phyloP scores from a whole-genome alignment of 2,797 vertebrate genomes.

The Gallirallus australis region DNA sequence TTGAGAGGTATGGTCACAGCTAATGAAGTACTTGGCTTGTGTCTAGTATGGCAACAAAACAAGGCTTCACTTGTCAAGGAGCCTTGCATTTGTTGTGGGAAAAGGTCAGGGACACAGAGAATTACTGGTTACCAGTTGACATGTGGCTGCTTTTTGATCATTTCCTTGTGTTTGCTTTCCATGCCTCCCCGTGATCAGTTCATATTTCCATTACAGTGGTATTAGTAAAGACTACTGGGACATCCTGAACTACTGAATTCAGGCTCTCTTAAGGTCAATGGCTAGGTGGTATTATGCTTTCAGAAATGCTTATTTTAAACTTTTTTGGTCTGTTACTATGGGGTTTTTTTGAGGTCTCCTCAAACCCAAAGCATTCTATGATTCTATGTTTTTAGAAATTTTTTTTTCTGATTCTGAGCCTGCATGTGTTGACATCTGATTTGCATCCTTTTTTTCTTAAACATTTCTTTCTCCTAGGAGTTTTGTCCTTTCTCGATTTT shows the following conservation, averaged over 20 bases:
- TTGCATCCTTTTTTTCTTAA: background rate
- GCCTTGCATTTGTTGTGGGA: background rate
- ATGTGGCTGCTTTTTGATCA: background rate
- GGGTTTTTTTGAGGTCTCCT: no score
- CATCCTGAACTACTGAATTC: background rate
- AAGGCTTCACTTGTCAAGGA: background rate
- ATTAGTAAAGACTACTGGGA: background rate
- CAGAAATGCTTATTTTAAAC: background rate
- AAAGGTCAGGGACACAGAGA: background rate
- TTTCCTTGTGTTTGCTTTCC: slow-evolving; percentile 13
- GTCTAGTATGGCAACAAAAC: background rate
- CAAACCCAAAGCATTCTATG: no score
- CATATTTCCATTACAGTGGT: background rate
- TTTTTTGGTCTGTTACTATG: background rate
- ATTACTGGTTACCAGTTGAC: background rate
- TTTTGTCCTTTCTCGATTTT: background rate
- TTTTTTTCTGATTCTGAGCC: background rate
- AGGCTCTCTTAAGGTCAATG: background rate
- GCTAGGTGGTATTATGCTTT: background rate
- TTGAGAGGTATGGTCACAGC: background rate
- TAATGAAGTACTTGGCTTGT: background rate
- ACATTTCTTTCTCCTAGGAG: background rate
- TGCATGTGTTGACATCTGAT: background rate
- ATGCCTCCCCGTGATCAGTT: background rate
- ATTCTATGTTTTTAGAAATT: background rate